Evolutionary conservation across 2,888 invertebrate species (phyloP).

Genomic region (Trissolcus brochymenae): DNA sequence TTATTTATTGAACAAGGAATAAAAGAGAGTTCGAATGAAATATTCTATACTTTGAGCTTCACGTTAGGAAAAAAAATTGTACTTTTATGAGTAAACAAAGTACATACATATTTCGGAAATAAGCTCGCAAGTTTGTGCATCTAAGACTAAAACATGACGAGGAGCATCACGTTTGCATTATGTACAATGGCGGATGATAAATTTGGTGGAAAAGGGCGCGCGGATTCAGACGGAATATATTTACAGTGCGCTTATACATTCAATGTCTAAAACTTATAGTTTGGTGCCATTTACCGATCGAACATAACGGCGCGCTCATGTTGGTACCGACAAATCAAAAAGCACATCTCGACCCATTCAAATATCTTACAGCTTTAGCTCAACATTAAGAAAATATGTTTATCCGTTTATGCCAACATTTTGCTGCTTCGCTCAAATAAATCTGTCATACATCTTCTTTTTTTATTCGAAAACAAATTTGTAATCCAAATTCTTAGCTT

Average conservation of each 20-base stretch:
- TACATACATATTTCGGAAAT: constrained; percentile 9
- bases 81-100: background rate
- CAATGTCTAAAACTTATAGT: constrained; percentile 54
- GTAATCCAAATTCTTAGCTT: too few species aligned
- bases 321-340: constrained; percentile 53
- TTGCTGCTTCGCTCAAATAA: constrained; percentile 17
- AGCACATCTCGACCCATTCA: constrained; percentile 23
- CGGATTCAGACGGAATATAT: constrained; percentile 39
- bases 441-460: background rate
- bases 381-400: constrained; percentile 53
- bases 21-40: too few species aligned
- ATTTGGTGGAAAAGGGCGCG: constrained; percentile 34
- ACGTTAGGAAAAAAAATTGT: too few species aligned
- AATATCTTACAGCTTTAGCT: constrained; percentile 33
- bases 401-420: constrained; percentile 33
- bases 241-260: constrained; percentile 45
- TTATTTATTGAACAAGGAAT: too few species aligned
- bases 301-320: constrained; percentile 37
- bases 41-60: too few species aligned
- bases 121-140: constrained; percentile 1
- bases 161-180: constrained; percentile 39
- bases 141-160: constrained; percentile 29
- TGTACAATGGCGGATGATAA: constrained; percentile 50
- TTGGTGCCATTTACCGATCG: constrained; percentile 47
- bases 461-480: too few species aligned